Evolutionary conservation across 2,113 vertebrate genomes (phyloP), one percentile per base, ranked within the genome.

Genomic region (Dascyllus trimaculatus): DNA sequence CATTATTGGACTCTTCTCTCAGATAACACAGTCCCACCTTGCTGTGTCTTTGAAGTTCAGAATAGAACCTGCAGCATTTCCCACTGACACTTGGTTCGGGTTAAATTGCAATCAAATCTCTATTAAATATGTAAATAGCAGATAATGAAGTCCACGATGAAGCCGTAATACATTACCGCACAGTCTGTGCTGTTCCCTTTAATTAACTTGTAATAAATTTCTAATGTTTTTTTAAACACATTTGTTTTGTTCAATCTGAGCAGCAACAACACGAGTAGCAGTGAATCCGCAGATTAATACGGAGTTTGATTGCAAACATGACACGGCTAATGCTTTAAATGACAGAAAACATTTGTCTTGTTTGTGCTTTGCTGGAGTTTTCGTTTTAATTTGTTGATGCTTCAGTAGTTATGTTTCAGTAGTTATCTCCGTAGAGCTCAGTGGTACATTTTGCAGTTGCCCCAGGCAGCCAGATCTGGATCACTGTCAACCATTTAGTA

Each of bases 121-220:
- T 10, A 66, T 70, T 58, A 70, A 32, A 61, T 64, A 60, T 81
- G 21, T 71, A 48, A 74, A 66, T 46, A 14, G 61, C 54, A 64
- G 40, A 59, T 76, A 51, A 26, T 26, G 2, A 69, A 57, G 26
- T 64, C 22, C 18, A 2, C 15, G 5, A 49, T 78, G 48, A 67
- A 58, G n/a, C 11, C 46, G 19, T n/a, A 18, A 21, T 53, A 25
- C 7, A 32, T n/a, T 24, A 6, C 63, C 38, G 56, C 18, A 24
- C 40, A 48, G 4, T 21, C 43, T 48, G 18, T 29, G 24, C 77
- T 10, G 13, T 62, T 71, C 18, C 18, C 45, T 32, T 53, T 56
- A 35, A 60, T 66, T 66, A 57, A 43, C 24, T 24, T 32, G 38
- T 17, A 64, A 75, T 68, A 21, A 3, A 21, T 29, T 51, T 57